phyloP scores from a whole-genome alignment of 2,113 vertebrate species.

The Oplegnathus fasciatus region DNA sequence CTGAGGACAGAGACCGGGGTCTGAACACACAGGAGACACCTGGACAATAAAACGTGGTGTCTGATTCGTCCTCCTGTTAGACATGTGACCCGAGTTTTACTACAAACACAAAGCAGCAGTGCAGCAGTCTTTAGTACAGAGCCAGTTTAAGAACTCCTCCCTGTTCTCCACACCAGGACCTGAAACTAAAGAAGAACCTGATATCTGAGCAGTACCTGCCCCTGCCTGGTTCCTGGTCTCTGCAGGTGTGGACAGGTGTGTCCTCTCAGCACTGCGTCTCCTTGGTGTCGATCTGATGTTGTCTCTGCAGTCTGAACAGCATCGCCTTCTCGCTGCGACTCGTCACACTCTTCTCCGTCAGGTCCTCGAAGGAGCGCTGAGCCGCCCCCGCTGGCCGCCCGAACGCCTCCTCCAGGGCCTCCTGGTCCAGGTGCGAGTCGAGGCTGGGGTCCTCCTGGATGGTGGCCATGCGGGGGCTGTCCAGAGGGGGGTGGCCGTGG shows the following conservation, averaged over 20 bases:
- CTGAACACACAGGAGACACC: too few relatives aligned
- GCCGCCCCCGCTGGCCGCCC: constrained; percentile 78
- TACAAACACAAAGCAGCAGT: too few relatives aligned
- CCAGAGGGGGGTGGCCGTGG: constrained; percentile 54
- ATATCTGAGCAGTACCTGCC: too few relatives aligned
- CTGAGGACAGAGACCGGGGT: too few relatives aligned
- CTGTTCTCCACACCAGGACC: too few relatives aligned
- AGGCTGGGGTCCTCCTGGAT: constrained; percentile 94
- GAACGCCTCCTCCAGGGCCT: constrained; percentile 90
- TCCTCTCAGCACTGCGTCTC: constrained; percentile 92
- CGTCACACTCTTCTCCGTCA: constrained; percentile 84
- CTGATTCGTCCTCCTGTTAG: too few relatives aligned
- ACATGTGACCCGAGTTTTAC: too few relatives aligned
- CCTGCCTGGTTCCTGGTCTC: background rate
- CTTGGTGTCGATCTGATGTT: constrained; percentile 89
- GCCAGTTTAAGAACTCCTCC: too few relatives aligned
- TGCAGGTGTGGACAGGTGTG: background rate
- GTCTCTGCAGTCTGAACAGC: constrained; percentile 86
- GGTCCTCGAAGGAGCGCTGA: constrained; percentile 93
- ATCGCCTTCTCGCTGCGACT: constrained; percentile 85
- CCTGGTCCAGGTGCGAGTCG: constrained; percentile 89
- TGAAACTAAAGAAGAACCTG: too few relatives aligned
- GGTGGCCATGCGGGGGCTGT: constrained; percentile 93
- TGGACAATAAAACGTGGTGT: too few relatives aligned
- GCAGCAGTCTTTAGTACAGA: too few relatives aligned